Evolutionary conservation across 2,113 vertebrate genomes (phyloP).

Genomic region (Nanorana parkeri): DNA sequence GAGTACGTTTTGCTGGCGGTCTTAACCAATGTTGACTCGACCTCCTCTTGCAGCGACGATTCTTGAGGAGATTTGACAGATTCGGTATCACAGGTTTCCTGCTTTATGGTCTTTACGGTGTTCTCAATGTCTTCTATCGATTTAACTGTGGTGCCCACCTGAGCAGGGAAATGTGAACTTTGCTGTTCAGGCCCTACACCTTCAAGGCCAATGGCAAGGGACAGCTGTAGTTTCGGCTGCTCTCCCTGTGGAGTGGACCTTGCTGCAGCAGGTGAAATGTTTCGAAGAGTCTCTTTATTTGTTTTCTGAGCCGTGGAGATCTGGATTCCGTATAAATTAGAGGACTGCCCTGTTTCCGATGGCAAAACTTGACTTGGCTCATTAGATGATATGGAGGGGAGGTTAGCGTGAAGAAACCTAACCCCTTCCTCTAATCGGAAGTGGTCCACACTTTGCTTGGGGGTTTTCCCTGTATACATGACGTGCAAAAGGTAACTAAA

Average conservation of each 20-base stretch:
- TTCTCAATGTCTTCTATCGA: constrained; percentile 77
- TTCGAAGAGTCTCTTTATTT: constrained; percentile 77
- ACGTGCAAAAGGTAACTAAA: constrained; percentile 98
- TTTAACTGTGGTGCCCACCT: constrained; percentile 67
- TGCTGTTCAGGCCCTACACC: constrained; percentile 75
- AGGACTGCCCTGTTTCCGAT: constrained; percentile 83
- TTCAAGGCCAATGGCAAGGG: constrained; percentile 83
- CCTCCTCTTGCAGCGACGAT: constrained; percentile 68
- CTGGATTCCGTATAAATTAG: constrained; percentile 96
- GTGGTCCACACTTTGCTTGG: constrained; percentile 90
- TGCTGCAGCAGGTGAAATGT: constrained; percentile 65
- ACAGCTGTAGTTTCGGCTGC: constrained; percentile 78
- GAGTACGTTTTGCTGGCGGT: constrained; percentile 74
- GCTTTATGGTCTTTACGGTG: constrained; percentile 80
- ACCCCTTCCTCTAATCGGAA: constrained; percentile 92
- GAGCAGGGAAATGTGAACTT: constrained; percentile 64
- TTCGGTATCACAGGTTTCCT: constrained; percentile 83
- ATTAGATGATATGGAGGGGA: constrained; percentile 81
- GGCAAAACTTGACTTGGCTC: constrained; percentile 76
- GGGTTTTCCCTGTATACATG: constrained; percentile 95
- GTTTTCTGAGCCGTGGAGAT: constrained; percentile 89
- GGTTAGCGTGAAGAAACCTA: constrained; percentile 93
- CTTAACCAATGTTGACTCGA: constrained; percentile 72
- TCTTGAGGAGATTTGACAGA: constrained; percentile 69
- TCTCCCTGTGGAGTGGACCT: constrained; percentile 68